Conservation (phyloP, 2,113 vertebrate genomes). For the Aleadryas rufinucha region DNA sequence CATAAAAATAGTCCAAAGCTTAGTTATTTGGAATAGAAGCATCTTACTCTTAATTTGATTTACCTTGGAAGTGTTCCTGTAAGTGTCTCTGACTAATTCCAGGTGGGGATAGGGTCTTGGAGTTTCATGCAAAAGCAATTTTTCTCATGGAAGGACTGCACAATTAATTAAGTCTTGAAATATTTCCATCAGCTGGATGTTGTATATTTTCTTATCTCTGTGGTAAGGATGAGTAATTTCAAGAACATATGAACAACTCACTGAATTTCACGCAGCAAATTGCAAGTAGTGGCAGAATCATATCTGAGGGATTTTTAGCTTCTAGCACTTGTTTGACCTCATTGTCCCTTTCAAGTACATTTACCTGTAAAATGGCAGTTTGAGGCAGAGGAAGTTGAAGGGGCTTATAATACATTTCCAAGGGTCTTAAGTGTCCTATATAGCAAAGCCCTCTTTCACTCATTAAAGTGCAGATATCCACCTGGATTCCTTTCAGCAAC, state of each 20-base stretch:
- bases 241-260: not conserved
- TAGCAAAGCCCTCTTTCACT: not conserved
- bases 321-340: not conserved
- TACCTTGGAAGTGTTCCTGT: not conserved
- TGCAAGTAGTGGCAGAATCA: not conserved
- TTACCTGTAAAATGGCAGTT: not conserved
- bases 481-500: not conserved
- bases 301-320: not conserved
- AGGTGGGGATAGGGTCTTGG: not conserved
- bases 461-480: not conserved
- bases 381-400: not conserved
- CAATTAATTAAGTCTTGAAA: not conserved
- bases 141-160: not conserved
- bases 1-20: not conserved
- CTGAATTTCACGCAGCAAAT: not conserved
- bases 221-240: not conserved
- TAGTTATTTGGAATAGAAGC: not conserved
- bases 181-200: not conserved
- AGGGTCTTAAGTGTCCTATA: not conserved
- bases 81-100: not conserved
- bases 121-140: not conserved
- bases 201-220: not conserved
- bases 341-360: not conserved
- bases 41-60: not conserved
- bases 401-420: not conserved